These are phyloP conservation scores for Pterois miles DNA, from an alignment of 2,797 vertebrate genomes.

Conservation along the genomic window DNA sequence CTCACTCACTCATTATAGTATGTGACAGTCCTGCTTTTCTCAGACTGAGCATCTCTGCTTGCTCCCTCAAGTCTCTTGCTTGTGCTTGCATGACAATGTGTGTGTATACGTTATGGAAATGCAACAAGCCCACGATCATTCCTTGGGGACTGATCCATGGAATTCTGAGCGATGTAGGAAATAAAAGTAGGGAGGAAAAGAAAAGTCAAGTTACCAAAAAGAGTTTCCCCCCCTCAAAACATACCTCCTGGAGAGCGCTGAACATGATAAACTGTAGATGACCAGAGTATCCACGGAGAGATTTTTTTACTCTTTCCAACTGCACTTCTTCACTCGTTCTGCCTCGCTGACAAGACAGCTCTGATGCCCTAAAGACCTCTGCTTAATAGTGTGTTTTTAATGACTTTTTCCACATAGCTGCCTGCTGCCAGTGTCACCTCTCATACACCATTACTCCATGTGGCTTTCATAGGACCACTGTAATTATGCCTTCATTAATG, in stretches of 20 bases:
- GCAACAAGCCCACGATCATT: not conserved
- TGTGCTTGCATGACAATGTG: too few species aligned
- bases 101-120: not conserved
- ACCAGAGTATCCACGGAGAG: not conserved
- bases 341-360: conserved; percentile 49
- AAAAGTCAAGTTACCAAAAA: not conserved
- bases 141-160: not conserved
- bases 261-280: not conserved
- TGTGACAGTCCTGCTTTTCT: not conserved
- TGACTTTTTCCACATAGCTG: conserved; percentile 73
- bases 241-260: not conserved
- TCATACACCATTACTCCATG: conserved; percentile 51
- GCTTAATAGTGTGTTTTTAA: conserved; percentile 69
- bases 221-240: not conserved
- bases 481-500: conserved; percentile 58
- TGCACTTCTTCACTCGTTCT: conserved; percentile 32
- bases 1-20: not conserved
- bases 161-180: not conserved
- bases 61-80: not conserved
- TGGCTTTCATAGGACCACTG: conserved; percentile 30
- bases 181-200: not conserved
- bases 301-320: conserved; percentile 14
- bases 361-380: conserved; percentile 46
- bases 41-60: not conserved
- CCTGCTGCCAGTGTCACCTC: conserved; percentile 50